Evolutionary conservation across 92 coral and sea anemone species (phyloP).

Genomic region (Heteractis magnifica): DNA sequence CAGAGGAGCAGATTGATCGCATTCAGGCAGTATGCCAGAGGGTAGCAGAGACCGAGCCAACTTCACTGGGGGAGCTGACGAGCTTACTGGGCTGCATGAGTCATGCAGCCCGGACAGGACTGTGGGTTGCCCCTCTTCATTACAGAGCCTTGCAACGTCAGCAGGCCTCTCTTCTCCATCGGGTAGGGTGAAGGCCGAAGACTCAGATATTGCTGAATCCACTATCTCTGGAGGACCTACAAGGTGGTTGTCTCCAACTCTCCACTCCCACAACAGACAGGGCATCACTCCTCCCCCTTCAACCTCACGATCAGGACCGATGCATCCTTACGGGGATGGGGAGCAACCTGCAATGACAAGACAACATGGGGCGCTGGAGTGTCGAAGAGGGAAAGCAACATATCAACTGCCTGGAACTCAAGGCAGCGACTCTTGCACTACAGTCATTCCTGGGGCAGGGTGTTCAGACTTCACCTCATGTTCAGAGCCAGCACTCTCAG

Average conservation of each 20-base stretch:
- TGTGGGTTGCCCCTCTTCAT: slow-evolving; percentile 37
- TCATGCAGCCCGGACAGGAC: slow-evolving; percentile 45
- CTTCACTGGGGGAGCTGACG: not conserved
- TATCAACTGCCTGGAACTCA: too few species aligned
- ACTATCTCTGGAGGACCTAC: too few species aligned
- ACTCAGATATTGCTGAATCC: too few species aligned
- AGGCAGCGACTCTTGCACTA: slow-evolving; percentile 30
- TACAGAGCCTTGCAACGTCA: slow-evolving; percentile 41
- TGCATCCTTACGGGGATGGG: slow-evolving; percentile 27
- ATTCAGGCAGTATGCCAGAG: too few species aligned
- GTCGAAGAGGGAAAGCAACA: slow-evolving; percentile 1
- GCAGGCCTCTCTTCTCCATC: slow-evolving; percentile 8
- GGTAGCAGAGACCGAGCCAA: too few species aligned
- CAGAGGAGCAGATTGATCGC: too few species aligned
- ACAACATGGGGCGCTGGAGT: slow-evolving; percentile 7
- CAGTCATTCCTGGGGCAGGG: too few species aligned
- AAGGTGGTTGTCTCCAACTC: not conserved
- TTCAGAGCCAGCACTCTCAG: not conserved
- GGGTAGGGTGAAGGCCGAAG: not conserved
- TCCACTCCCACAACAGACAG: too few species aligned
- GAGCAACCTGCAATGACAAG: not conserved
- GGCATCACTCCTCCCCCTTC: slow-evolving; percentile 24
- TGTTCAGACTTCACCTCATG: not conserved
- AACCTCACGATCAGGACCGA: slow-evolving; percentile 8
- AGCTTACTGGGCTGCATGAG: slow-evolving; percentile 47